Evolutionary conservation across 2,888 invertebrate genomes (phyloP).

Genomic region (Icerya purchasi): DNA sequence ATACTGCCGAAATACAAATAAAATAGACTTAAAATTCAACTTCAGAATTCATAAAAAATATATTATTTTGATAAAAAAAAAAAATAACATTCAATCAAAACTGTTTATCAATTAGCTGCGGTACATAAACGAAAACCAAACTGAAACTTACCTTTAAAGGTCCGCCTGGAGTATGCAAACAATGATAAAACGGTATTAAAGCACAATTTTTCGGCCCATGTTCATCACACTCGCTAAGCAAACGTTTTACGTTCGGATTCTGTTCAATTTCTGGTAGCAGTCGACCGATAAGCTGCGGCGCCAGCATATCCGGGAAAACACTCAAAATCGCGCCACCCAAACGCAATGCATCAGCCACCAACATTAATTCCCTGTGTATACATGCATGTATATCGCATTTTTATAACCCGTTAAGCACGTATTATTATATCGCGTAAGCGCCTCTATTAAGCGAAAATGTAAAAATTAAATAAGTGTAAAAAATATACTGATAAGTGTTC

Average conservation of each 20-base stretch:
- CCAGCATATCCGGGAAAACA: constrained; percentile 84
- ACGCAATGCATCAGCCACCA: constrained; percentile 81
- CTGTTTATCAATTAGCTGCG: too few relatives aligned
- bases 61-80: too few relatives aligned
- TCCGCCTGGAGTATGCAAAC: constrained; percentile 94
- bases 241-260: constrained; percentile 59
- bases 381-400: too few relatives aligned
- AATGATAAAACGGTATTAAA: constrained; percentile 79
- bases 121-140: too few relatives aligned
- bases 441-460: too few relatives aligned
- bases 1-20: constrained; percentile 45
- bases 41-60: too few relatives aligned
- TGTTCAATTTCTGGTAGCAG: constrained; percentile 74
- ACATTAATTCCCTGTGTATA: constrained; percentile 53
- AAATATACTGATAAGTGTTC: too few relatives aligned
- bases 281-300: constrained; percentile 78
- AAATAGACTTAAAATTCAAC: too few relatives aligned
- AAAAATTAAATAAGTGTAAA: too few relatives aligned
- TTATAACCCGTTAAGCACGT: too few relatives aligned
- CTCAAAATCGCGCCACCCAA: constrained; percentile 84
- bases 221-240: constrained; percentile 74
- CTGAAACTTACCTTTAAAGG: constrained; percentile 67
- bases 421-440: too few relatives aligned
- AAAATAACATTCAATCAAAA: too few relatives aligned
- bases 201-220: constrained; percentile 78